These are phyloP conservation scores for Sigmodon hispidus DNA, from an alignment of 2,113 vertebrate species.

Conservation along the genomic window DNA sequence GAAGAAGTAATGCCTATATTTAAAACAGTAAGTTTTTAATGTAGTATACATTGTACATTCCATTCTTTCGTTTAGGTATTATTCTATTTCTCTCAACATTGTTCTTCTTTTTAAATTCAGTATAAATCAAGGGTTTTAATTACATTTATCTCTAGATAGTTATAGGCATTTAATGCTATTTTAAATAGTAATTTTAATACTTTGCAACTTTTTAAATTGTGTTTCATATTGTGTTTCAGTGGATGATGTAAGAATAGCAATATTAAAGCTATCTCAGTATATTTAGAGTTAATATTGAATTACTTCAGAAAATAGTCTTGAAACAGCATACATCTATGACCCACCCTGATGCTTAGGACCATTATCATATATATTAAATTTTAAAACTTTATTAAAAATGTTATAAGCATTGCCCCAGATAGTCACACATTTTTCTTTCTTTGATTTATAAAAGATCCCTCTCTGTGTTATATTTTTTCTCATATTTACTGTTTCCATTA, in stretches of 20 bases:
- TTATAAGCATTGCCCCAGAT: neutral
- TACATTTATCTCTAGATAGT: neutral
- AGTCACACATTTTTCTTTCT: neutral
- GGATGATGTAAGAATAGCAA: neutral
- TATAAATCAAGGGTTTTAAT: neutral
- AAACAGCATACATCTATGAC: neutral
- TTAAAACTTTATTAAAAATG: constrained; percentile 27
- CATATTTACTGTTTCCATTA: neutral
- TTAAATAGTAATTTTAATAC: neutral
- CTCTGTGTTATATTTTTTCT: neutral
- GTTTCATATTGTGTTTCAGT: neutral
- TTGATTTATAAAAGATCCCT: neutral
- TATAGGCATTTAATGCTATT: neutral
- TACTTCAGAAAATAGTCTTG: neutral
- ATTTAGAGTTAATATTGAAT: constrained; percentile 16
- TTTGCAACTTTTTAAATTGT: neutral
- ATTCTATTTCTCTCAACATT: neutral
- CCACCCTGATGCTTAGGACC: neutral
- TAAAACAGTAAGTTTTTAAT: neutral
- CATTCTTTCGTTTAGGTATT: neutral
- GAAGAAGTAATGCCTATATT: neutral
- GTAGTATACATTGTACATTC: neutral
- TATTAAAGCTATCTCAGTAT: neutral
- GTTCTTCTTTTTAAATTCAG: neutral
- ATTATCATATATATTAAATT: constrained; percentile 49